Conservation (phyloP, 2,113 vertebrate genomes). For the Chloropsis hardwickii region DNA sequence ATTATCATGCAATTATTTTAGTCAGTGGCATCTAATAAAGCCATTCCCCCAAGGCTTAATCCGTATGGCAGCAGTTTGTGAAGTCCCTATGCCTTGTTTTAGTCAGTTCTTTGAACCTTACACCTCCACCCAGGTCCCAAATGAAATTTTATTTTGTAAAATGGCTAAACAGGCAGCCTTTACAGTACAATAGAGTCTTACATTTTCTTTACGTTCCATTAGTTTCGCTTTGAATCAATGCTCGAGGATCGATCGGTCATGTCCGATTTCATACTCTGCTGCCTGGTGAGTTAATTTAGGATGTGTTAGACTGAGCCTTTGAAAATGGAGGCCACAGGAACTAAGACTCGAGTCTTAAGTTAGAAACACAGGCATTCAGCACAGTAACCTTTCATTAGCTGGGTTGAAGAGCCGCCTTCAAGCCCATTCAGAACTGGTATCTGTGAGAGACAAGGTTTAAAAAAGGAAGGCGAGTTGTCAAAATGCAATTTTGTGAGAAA, state of each 20-base stretch:
- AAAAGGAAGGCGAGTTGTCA: background rate
- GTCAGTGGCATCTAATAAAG: conserved; percentile 63
- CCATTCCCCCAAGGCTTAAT: conserved; percentile 45
- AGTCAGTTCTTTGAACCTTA: background rate
- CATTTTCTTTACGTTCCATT: conserved; percentile 64
- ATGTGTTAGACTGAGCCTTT: background rate
- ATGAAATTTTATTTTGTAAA: conserved; percentile 1
- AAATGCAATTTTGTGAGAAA: background rate
- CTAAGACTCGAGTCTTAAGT: background rate
- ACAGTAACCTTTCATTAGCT: background rate
- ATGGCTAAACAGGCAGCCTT: background rate
- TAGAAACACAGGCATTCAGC: background rate
- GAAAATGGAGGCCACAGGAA: background rate
- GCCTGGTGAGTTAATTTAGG: conserved; percentile 57
- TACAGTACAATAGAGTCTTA: background rate
- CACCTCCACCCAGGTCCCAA: background rate
- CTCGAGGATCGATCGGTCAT: conserved; percentile 74
- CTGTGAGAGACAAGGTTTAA: background rate
- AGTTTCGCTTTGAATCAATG: conserved; percentile 57
- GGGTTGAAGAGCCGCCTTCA: background rate
- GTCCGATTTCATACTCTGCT: conserved; percentile 76
- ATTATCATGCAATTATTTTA: conserved; percentile 73
- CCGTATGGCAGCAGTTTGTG: background rate
- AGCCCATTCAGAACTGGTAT: background rate
- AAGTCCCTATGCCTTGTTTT: background rate